Percentiles rank a stretch among this genome's conserved stretches.
Conservation (phyloP, 2,888 invertebrate species). For the Drosophila mulleri region DNA sequence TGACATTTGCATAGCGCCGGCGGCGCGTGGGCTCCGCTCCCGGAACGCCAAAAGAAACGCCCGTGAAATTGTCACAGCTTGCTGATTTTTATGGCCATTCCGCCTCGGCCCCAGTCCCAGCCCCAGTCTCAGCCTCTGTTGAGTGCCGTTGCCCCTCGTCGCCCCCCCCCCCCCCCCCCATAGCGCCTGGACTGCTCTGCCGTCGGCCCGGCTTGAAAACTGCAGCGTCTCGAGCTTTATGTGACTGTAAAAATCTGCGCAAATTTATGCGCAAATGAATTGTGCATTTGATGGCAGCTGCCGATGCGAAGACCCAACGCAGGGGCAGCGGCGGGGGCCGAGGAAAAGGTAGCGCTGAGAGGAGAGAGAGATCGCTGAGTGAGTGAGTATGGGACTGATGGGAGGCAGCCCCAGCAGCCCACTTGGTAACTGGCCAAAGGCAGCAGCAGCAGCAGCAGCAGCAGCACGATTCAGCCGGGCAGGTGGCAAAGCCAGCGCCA, state of each 20-base stretch:
- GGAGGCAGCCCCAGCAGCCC: slow-evolving; percentile 9
- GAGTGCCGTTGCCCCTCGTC: too few relatives aligned
- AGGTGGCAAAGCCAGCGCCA: slow-evolving; percentile 8
- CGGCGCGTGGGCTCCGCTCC: slow-evolving; percentile 62
- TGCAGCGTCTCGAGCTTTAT: slow-evolving; percentile 58
- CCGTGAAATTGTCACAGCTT: slow-evolving; percentile 78
- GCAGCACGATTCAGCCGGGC: slow-evolving; percentile 6
- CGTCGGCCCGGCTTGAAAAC: slow-evolving; percentile 45
- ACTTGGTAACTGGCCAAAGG: slow-evolving; percentile 17
- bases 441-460: not conserved
- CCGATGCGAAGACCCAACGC: slow-evolving; percentile 20
- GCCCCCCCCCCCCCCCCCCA: too few relatives aligned
- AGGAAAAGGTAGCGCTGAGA: not conserved
- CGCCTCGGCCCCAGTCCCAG: not conserved
- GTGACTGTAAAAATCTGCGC: slow-evolving; percentile 71
- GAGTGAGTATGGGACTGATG: not conserved
- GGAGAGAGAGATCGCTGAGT: not conserved
- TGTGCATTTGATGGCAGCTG: slow-evolving; percentile 77
- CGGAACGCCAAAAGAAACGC: slow-evolving; percentile 46
- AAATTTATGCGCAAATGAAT: slow-evolving; percentile 78
- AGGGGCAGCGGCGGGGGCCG: not conserved
- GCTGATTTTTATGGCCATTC: slow-evolving; percentile 66
- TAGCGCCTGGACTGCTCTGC: too few relatives aligned
- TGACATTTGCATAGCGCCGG: slow-evolving; percentile 81
- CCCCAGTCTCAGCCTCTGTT: not conserved